Conservation (phyloP, 2,888 invertebrate genomes). For the Peribatodes rhomboidaria region DNA sequence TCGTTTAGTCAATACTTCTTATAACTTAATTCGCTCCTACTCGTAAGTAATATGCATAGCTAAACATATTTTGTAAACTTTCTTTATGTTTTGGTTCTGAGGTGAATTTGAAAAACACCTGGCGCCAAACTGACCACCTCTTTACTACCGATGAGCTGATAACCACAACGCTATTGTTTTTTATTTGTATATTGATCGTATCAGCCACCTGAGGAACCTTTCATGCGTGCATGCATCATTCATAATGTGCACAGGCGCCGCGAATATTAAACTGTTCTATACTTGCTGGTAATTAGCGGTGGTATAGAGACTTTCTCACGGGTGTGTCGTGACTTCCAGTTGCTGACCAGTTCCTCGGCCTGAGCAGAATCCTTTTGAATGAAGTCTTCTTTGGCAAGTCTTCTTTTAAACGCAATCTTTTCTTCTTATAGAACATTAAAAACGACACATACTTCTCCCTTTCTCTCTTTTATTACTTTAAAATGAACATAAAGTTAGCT, state of each 20-base stretch:
- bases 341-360: not conserved
- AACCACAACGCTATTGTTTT: slow-evolving; percentile 29
- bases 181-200: slow-evolving; percentile 36
- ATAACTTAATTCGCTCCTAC: too few species aligned
- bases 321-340: slow-evolving; percentile 2
- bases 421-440: not conserved
- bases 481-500: too few species aligned
- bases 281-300: slow-evolving; percentile 34
- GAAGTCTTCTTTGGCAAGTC: not conserved
- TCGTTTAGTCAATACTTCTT: too few species aligned
- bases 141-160: slow-evolving; percentile 23
- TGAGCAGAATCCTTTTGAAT: not conserved
- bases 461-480: too few species aligned
- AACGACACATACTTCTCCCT: not conserved
- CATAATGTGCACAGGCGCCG: slow-evolving; percentile 29
- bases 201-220: slow-evolving; percentile 31
- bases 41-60: too few species aligned
- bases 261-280: slow-evolving; percentile 30
- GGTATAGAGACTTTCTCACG: slow-evolving; percentile 34
- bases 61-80: too few species aligned
- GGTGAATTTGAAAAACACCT: not conserved
- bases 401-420: too few species aligned
- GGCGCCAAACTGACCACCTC: slow-evolving; percentile 23
- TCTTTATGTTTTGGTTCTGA: not conserved
- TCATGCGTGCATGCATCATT: slow-evolving; percentile 32